phyloP scores from a whole-genome alignment of 1,140 invertebrate species.

The Eueides isabella region DNA sequence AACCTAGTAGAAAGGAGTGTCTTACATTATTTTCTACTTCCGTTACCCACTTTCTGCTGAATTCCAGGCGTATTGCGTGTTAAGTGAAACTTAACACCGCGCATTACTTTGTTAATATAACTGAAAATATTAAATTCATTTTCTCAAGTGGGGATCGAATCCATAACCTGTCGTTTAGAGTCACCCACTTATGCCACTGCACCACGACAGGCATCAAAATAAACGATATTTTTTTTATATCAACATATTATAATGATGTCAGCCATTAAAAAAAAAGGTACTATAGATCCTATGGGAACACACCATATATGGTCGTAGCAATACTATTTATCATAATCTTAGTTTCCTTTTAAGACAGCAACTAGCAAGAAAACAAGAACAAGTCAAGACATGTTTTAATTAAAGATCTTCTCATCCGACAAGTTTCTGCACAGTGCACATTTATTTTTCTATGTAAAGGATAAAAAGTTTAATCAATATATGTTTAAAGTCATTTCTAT shows the following conservation, averaged over 20 bases:
- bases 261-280: neutral
- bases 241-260: neutral
- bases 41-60: too few relatives aligned
- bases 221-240: too few relatives aligned
- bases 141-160: too few relatives aligned
- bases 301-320: neutral
- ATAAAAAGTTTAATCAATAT: neutral
- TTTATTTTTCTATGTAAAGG: neutral
- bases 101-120: too few relatives aligned
- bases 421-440: neutral
- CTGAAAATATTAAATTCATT: too few relatives aligned
- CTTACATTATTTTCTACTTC: too few relatives aligned
- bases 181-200: too few relatives aligned
- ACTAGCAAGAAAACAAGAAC: neutral
- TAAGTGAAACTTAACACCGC: too few relatives aligned
- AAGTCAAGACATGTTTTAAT: constrained; percentile 1
- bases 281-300: neutral
- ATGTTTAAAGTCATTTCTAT: neutral
- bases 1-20: too few relatives aligned
- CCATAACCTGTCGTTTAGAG: too few relatives aligned
- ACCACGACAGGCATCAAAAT: too few relatives aligned
- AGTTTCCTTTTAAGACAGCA: neutral
- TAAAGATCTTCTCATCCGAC: neutral
- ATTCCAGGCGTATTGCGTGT: too few relatives aligned
- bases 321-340: constrained; percentile 6